Percentiles rank a stretch among this genome's conserved stretches.
Evolutionary conservation across 2,888 invertebrate genomes (phyloP).

Genomic region (Lapara coniferarum): DNA sequence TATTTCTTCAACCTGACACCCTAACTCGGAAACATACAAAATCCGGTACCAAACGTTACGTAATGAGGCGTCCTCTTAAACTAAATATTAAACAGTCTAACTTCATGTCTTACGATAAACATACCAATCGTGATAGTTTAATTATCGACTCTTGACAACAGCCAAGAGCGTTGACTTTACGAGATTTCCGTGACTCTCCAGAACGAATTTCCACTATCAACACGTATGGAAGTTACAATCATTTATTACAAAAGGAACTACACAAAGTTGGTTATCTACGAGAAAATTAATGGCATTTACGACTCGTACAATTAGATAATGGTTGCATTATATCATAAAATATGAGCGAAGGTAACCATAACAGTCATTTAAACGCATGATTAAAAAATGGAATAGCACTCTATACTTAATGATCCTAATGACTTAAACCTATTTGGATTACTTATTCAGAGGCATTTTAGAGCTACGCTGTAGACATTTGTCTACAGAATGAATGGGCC

Average conservation of each 20-base stretch:
- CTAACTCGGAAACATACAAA: not conserved
- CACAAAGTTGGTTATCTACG: slow-evolving; percentile 9
- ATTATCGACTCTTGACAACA: not conserved
- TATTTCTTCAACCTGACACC: not conserved
- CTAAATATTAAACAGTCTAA: not conserved
- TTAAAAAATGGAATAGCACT: not conserved
- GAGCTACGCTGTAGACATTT: too few species aligned
- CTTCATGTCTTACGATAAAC: not conserved
- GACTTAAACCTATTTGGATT: not conserved
- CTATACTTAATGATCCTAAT: not conserved
- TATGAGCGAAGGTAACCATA: not conserved
- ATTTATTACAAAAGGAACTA: slow-evolving; percentile 8
- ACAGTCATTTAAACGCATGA: not conserved
- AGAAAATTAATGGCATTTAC: slow-evolving; percentile 3
- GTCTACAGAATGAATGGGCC: too few species aligned
- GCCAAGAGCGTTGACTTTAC: not conserved
- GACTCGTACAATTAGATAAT: not conserved
- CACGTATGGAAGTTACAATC: not conserved
- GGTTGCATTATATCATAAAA: not conserved
- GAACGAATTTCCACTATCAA: not conserved
- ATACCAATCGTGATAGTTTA: not conserved
- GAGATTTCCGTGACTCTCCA: not conserved
- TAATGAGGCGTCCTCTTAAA: too few species aligned
- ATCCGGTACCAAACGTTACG: not conserved
- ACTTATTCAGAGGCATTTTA: too few species aligned